Evolutionary conservation across 2,888 invertebrate species (phyloP).

Genomic region (Eurytoma adleriae): DNA sequence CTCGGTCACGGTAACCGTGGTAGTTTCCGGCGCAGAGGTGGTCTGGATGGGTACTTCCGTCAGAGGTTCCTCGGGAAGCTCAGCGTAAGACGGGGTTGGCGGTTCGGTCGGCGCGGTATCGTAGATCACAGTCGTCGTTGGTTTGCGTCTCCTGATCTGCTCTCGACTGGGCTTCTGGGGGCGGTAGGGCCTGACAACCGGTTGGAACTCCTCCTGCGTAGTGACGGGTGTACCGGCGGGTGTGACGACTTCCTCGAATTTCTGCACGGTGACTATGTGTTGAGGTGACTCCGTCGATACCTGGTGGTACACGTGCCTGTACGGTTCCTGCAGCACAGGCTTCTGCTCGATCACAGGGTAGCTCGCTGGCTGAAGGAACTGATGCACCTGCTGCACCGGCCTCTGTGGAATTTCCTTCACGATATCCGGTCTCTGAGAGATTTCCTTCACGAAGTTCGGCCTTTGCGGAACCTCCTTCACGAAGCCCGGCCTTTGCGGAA

Average conservation of each 20-base stretch:
- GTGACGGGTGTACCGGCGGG: slow-evolving; percentile 24
- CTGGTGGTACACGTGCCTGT: slow-evolving; percentile 47
- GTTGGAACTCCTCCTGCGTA: slow-evolving; percentile 55
- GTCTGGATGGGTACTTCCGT: slow-evolving; percentile 66
- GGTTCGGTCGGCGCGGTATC: slow-evolving; percentile 61
- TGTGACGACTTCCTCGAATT: slow-evolving; percentile 53
- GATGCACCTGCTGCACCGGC: background rate
- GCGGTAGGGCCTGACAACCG: slow-evolving; percentile 61
- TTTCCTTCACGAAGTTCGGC: background rate
- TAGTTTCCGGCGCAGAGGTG: slow-evolving; percentile 61
- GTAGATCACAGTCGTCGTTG: slow-evolving; percentile 57
- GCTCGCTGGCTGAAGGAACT: slow-evolving; percentile 28
- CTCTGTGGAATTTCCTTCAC: slow-evolving; percentile 33
- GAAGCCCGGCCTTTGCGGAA: slow-evolving; percentile 2
- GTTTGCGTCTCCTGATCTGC: slow-evolving; percentile 65
- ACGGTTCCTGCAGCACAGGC: slow-evolving; percentile 41
- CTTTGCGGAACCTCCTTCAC: slow-evolving; percentile 31
- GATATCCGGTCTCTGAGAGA: slow-evolving; percentile 24
- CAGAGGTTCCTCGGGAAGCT: slow-evolving; percentile 56
- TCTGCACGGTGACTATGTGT: slow-evolving; percentile 57
- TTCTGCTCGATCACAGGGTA: slow-evolving; percentile 27
- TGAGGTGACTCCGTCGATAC: slow-evolving; percentile 59
- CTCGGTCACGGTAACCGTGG: slow-evolving; percentile 57
- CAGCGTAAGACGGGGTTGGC: slow-evolving; percentile 49
- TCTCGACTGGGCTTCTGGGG: slow-evolving; percentile 64